These are phyloP conservation scores for Suillia variegata DNA, from an alignment of 2,888 invertebrate genomes.

Conservation along the genomic window DNA sequence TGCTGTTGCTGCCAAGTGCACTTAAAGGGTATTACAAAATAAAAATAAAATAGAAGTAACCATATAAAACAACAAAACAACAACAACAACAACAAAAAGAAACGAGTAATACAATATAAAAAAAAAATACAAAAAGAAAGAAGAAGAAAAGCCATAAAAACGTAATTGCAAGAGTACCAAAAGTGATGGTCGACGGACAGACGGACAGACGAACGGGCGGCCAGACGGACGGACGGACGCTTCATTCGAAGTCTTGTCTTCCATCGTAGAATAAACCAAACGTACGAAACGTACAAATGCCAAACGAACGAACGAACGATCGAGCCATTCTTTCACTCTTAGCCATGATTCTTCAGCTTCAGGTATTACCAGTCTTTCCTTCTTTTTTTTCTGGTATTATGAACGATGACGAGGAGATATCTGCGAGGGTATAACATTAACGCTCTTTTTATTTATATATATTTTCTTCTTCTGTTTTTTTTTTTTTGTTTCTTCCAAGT, in stretches of 20 bases:
- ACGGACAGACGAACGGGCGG: too few species aligned
- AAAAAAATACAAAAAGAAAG: neutral
- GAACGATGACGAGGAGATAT: too few species aligned
- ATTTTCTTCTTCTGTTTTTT: neutral
- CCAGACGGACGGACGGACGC: too few species aligned
- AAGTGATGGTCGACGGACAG: neutral
- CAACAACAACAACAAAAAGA: too few species aligned
- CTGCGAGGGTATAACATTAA: neutral
- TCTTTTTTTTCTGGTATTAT: neutral
- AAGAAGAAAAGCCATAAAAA: neutral
- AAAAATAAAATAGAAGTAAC: too few species aligned
- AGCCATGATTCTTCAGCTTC: constrained; percentile 1
- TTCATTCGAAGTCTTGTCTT: too few species aligned
- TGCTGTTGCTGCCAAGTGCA: too few species aligned
- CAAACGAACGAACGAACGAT: too few species aligned
- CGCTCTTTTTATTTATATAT: too few species aligned
- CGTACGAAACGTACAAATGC: too few species aligned
- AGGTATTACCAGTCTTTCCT: neutral
- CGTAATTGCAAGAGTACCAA: neutral
- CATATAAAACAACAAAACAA: too few species aligned
- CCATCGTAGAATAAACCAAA: too few species aligned
- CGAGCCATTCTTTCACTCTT: constrained; percentile 11
- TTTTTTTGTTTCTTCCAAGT: neutral
- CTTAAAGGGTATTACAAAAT: neutral
- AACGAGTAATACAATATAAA: neutral